Evolutionary conservation across 1,140 invertebrate species (phyloP).

Genomic region (Aphelinus atriplicis): DNA sequence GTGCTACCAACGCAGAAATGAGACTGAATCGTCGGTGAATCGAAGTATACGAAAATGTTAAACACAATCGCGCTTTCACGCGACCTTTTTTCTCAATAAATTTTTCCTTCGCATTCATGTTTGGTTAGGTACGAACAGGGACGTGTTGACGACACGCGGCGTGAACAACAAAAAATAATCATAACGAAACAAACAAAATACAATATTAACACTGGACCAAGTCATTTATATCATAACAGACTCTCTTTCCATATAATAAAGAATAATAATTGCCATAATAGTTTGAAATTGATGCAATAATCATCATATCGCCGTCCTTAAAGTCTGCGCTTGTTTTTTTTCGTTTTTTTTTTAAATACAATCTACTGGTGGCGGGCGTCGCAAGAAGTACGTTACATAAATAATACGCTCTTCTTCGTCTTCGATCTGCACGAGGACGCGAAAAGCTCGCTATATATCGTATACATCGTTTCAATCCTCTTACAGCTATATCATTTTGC

Average conservation of each 20-base stretch:
- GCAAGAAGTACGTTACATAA: slow-evolving; percentile 11
- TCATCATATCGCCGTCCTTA: slow-evolving; percentile 31
- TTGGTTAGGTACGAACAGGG: slow-evolving; percentile 55
- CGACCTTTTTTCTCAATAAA: slow-evolving; percentile 8
- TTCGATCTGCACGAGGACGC: background rate
- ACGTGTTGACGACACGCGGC: slow-evolving; percentile 63
- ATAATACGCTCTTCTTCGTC: background rate
- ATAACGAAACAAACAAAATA: slow-evolving; percentile 68
- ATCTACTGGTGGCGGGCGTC: slow-evolving; percentile 21
- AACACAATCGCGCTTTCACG: slow-evolving; percentile 5
- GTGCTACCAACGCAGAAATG: too few species aligned
- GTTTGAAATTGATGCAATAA: slow-evolving; percentile 34
- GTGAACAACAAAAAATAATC: slow-evolving; percentile 63
- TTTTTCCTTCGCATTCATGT: slow-evolving; percentile 17
- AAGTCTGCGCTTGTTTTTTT: slow-evolving; percentile 27
- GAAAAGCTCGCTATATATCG: background rate
- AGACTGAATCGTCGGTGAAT: background rate
- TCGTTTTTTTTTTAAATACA: slow-evolving; percentile 29
- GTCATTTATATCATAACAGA: slow-evolving; percentile 58
- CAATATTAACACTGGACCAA: slow-evolving; percentile 66
- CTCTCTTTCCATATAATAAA: slow-evolving; percentile 54
- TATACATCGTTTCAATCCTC: slow-evolving; percentile 4
- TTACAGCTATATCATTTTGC: background rate
- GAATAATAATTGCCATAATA: slow-evolving; percentile 26
- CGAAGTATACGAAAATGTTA: slow-evolving; percentile 17